phyloP scores from a whole-genome alignment of 2,113 vertebrate species.

The Salvelinus namaycush region DNA sequence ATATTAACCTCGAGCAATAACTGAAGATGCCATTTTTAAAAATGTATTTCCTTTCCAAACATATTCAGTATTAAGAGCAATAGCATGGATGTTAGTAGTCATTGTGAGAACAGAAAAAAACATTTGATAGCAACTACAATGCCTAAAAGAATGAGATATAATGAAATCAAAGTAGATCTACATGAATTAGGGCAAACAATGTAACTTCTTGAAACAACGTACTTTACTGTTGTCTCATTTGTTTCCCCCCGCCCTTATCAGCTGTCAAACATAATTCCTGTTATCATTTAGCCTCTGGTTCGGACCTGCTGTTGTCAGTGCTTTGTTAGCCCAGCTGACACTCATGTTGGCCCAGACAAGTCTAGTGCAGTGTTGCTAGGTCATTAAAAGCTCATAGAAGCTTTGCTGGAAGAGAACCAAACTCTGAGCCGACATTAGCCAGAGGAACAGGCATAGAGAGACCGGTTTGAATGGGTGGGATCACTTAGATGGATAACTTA shows the following conservation, averaged over 20 bases:
- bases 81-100: neutral
- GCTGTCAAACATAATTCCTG: neutral
- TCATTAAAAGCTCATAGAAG: neutral
- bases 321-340: neutral
- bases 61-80: neutral
- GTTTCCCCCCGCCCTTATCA: neutral
- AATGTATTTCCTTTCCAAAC: neutral
- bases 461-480: neutral
- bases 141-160: neutral
- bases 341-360: neutral
- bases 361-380: neutral
- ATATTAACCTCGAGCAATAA: neutral
- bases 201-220: neutral
- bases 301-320: neutral
- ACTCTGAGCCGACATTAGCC: neutral
- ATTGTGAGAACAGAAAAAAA: neutral
- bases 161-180: neutral
- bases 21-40: neutral
- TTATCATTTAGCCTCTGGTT: neutral
- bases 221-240: neutral
- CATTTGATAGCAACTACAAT: neutral
- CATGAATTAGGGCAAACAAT: neutral
- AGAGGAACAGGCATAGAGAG: neutral
- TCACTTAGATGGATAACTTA: neutral
- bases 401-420: neutral